Conservation (phyloP, 2,797 vertebrate species). For the Calcarius lapponicus region DNA sequence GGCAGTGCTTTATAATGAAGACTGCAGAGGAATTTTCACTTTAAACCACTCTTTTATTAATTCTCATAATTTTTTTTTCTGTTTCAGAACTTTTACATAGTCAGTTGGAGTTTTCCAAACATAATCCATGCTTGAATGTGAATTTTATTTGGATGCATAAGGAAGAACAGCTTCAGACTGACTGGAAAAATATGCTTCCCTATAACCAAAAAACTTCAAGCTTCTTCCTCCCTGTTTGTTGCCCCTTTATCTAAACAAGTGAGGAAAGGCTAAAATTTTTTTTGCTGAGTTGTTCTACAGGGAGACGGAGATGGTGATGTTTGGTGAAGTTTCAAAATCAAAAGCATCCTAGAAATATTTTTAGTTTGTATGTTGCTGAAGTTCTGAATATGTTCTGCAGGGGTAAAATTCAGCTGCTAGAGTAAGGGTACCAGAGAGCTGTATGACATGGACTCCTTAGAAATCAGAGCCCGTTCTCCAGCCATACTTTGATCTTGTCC, state of each 20-base stretch:
- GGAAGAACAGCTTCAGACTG: slow-evolving; percentile 8
- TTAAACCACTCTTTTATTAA: slow-evolving; percentile 34
- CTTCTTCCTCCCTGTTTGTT: background rate
- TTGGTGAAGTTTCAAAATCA: background rate
- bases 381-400: background rate
- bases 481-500: background rate
- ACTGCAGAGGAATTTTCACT: slow-evolving; percentile 23
- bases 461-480: background rate
- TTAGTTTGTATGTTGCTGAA: background rate
- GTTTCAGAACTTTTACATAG: slow-evolving; percentile 23
- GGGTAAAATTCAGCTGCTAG: background rate
- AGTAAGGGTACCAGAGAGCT: background rate
- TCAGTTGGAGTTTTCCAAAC: slow-evolving; percentile 16
- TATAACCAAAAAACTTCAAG: background rate
- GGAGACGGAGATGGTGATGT: background rate
- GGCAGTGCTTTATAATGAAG: slow-evolving; percentile 49
- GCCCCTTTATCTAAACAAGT: background rate
- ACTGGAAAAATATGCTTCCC: slow-evolving; percentile 21
- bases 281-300: background rate
- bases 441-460: background rate
- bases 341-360: background rate
- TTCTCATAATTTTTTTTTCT: background rate
- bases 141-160: slow-evolving; percentile 35
- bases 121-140: background rate
- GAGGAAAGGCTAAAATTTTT: background rate